Base-by-base conservation (phyloP, 2,888 invertebrate genomes). In the Clunio marinus region DNA sequence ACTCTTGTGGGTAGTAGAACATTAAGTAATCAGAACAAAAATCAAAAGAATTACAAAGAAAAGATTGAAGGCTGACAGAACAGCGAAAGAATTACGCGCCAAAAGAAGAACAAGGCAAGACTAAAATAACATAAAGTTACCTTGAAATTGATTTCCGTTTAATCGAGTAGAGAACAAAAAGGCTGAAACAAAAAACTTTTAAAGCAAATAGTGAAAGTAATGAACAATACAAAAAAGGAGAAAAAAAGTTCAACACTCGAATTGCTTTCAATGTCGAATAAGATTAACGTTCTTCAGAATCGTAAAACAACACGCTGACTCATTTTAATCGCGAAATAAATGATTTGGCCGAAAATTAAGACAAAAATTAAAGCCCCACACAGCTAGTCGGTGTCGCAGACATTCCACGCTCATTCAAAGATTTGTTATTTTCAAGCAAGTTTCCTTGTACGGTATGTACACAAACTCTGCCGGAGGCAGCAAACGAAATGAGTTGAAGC, bases 381-480 rank as follows among this genome's bases (percentile, higher is more conserved):
- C 51, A 45, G n/a, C 15, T n/a, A 41, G 51, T 22, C 25, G 25
- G n/a, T 45, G 66, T 66, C 66, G 28, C 66, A 66, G 66, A 55
- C 66, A 66, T 55, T 63, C 63, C 63, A 15, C 25, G 46, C 32
- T 66, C 35, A 8, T n/a, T 45, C 8, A 5, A 15, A 5, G 35
- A 59, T 32, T 59, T 51, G 66, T 55, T 51, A 66, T 66, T 55
- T 17, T n/a, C n/a, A n/a, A n/a, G 17, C 66, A 66, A 66, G 66
- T 66, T 66, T 66, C 66, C 55, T 22, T 66, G 15, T 45, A 66
- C 25, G 66, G 66, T 22, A 51, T 17, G n/a, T n/a, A 57, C 25
- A 57, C 57, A 57, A 57, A 28, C 27, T n/a, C n/a, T 5, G 41
- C 41, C 41, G 15, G 10, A 5, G 32, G 32, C 32, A 32, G 10